These are phyloP conservation scores for Trachurus trachurus DNA, from an alignment of 2,797 vertebrate genomes.

Conservation along the genomic window DNA sequence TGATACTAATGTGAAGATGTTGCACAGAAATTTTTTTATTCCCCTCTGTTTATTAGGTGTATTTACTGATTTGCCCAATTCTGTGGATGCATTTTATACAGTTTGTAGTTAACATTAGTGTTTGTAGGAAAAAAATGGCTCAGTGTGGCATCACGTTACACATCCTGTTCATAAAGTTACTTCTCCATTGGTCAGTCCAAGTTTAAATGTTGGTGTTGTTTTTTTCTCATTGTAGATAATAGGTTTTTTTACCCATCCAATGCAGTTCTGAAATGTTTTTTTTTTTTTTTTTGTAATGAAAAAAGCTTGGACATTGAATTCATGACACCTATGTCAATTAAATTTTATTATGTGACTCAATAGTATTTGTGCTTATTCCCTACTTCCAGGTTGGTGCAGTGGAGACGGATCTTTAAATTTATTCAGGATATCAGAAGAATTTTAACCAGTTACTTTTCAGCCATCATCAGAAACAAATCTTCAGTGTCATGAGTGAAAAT, in stretches of 20 bases:
- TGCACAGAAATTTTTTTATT: conserved; percentile 69
- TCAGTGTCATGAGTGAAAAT: neutral
- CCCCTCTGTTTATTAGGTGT: conserved; percentile 47
- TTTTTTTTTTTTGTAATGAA: conserved; percentile 43
- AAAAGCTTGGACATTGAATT: conserved; percentile 57
- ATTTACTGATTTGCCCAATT: conserved; percentile 56
- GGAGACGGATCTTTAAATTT: neutral
- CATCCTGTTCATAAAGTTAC: conserved; percentile 58
- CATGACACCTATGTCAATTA: conserved; percentile 62
- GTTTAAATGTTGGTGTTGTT: conserved; percentile 2
- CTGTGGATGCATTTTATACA: conserved; percentile 77
- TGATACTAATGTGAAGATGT: conserved; percentile 62
- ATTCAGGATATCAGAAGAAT: neutral
- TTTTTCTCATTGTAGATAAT: conserved; percentile 63
- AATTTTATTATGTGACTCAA: conserved; percentile 62
- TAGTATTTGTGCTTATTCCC: conserved; percentile 30
- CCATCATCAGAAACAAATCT: neutral
- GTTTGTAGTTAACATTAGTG: conserved; percentile 54
- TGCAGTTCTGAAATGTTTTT: conserved; percentile 56
- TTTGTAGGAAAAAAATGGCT: conserved; percentile 55
- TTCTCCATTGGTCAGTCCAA: conserved; percentile 58
- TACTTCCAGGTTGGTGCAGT: neutral
- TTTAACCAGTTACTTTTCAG: neutral
- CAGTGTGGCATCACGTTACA: conserved; percentile 50
- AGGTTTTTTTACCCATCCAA: conserved; percentile 53